phyloP scores from a whole-genome alignment of 2,888 invertebrate species.

The Nephrocerus scutellatus region DNA sequence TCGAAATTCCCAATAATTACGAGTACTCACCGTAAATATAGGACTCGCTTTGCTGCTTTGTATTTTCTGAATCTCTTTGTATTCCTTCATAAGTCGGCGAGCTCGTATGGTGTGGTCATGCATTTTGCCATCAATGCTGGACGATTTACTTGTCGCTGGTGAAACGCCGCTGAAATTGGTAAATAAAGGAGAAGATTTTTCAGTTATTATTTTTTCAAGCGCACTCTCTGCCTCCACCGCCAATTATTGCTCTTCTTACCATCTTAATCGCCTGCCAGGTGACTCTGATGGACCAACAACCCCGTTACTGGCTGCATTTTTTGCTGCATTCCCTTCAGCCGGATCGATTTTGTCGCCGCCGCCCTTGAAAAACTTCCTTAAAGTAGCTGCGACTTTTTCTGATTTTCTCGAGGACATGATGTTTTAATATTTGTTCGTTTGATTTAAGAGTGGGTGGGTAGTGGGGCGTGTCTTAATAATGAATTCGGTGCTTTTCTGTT shows the following conservation, averaged over 20 bases:
- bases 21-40: conserved; percentile 59
- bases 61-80: conserved; percentile 68
- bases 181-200: conserved; percentile 1
- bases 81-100: conserved; percentile 78
- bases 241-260: conserved; percentile 37
- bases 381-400: conserved; percentile 74
- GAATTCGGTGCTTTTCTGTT: too few relatives aligned
- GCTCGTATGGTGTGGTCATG: conserved; percentile 63
- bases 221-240: not conserved
- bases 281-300: conserved; percentile 32
- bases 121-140: conserved; percentile 50
- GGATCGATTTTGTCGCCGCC: conserved; percentile 60
- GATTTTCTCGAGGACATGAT: conserved; percentile 76
- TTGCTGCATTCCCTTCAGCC: conserved; percentile 41
- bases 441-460: too few relatives aligned
- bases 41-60: conserved; percentile 65
- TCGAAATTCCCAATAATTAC: too few relatives aligned
- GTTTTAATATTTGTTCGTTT: too few relatives aligned
- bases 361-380: conserved; percentile 69
- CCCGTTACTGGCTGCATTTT: conserved; percentile 30
- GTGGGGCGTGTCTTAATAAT: too few relatives aligned
- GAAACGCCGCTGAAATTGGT: conserved; percentile 36
- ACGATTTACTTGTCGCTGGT: conserved; percentile 48
- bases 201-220: not conserved
- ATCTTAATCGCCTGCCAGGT: conserved; percentile 35